Percentiles rank a stretch among this genome's conserved stretches.
Conservation (phyloP, 1,140 invertebrate species). For the Polypedilum pembai region DNA sequence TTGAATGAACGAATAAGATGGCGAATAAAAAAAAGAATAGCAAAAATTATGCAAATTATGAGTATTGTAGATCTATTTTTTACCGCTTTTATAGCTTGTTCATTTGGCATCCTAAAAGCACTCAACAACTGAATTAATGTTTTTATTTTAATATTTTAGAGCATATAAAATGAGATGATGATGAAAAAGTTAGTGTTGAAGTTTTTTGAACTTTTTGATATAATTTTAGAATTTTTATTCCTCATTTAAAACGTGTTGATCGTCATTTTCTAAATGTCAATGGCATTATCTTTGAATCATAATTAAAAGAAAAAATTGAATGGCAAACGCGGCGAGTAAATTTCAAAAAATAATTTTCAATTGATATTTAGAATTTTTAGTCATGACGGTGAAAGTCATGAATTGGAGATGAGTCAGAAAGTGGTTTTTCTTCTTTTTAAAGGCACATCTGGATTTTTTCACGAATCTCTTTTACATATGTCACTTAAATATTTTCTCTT, state of each 20-base stretch:
- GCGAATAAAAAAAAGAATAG: background rate
- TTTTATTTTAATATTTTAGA: background rate
- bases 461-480: background rate
- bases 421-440: too few relatives aligned
- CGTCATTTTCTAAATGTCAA: too few relatives aligned
- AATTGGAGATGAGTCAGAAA: too few relatives aligned
- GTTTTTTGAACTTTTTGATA: slow-evolving; percentile 9
- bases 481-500: background rate
- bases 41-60: slow-evolving; percentile 25
- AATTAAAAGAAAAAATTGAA: too few relatives aligned
- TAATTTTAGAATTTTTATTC: too few relatives aligned
- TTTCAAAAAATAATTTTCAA: too few relatives aligned
- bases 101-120: background rate
- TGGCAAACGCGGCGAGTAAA: too few relatives aligned
- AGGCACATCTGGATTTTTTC: background rate
- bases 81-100: background rate
- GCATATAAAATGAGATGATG: background rate
- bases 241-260: too few relatives aligned
- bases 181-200: background rate
- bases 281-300: too few relatives aligned
- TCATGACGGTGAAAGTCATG: too few relatives aligned
- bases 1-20: slow-evolving; percentile 6
- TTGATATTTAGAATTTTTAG: too few relatives aligned
- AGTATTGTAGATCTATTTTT: background rate
- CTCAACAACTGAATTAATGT: background rate